Evolutionary conservation across 1,140 invertebrate species (phyloP), one percentile per base, ranked within the genome.

Genomic region (Bilobella aurantiaca): DNA sequence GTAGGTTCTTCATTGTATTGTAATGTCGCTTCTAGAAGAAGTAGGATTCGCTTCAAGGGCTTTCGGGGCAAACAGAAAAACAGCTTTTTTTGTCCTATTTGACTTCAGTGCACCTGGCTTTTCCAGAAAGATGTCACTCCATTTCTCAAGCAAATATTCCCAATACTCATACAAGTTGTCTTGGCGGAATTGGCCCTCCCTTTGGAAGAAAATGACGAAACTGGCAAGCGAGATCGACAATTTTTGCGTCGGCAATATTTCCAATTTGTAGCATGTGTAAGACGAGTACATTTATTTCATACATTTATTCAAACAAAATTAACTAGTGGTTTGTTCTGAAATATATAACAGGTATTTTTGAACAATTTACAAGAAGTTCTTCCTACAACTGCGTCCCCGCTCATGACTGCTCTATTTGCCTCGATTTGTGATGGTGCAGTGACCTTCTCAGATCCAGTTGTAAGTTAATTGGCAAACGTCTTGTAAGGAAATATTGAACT

Each of bases 221-320:
- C 80, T 56, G 78, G 79, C 5, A 73, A 75, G 21, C 74, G 74
- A 3, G 82, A 84, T 32, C 77, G 78, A 67, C 77, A 79, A 49
- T 65, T 79, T 25, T 74, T 84, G n/a, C 81, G 81, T 59, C 72
- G 81, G 42, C 78, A 77, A 46, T 84, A 83, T 70, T 83, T 80
- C 69, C 72, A 77, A n/a, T 83, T 83, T 70, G 74, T 84, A 53
- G 75, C 78, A 16, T 53, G 49, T 23, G 49, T 53, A 23, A 53
- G 49, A 42, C 34, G 8, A 8, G 18, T 42, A 12, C 34, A 42
- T 42, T 42, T 18, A 42, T 18, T 42, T 42, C 34, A 42, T 18
- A 42, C 18, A 42, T 42, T 12, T 42, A 42, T 18, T 42, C 34
- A 12, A 42, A 8, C 8, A 18, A 42, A 12, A 12, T 18, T 42